Evolutionary conservation across 2,113 vertebrate species (phyloP).

Genomic region (Microtus richardsoni): DNA sequence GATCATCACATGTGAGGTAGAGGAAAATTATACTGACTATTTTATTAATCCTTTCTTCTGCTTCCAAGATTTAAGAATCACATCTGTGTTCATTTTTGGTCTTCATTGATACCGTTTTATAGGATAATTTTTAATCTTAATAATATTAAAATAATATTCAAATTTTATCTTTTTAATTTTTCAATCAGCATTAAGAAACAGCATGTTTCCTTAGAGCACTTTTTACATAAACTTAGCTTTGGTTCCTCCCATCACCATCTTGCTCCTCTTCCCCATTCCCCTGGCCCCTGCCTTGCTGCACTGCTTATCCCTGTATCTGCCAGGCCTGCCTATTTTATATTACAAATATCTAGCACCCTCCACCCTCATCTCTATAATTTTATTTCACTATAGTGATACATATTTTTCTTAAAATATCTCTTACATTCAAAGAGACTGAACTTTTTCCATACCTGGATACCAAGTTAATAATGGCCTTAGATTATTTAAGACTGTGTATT

Average conservation of each 20-base stretch:
- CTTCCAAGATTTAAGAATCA: not conserved
- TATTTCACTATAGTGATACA: not conserved
- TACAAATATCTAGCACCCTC: not conserved
- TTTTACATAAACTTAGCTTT: not conserved
- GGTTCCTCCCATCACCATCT: not conserved
- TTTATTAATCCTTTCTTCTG: not conserved
- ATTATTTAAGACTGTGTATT: not conserved
- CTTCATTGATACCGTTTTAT: not conserved
- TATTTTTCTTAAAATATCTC: not conserved
- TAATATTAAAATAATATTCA: constrained; percentile 28
- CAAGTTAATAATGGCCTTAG: not conserved
- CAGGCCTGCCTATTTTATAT: not conserved
- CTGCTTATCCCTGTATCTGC: not conserved
- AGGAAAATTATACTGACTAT: not conserved
- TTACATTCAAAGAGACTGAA: not conserved
- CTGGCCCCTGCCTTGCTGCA: not conserved
- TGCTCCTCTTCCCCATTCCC: not conserved
- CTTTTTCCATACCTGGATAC: not conserved
- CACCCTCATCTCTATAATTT: not conserved
- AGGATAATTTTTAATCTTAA: not conserved
- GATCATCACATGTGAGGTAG: not conserved
- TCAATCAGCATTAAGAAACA: not conserved
- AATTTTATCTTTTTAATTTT: not conserved
- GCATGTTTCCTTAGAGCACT: not conserved
- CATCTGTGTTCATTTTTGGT: not conserved